Evolutionary conservation across 1,140 invertebrate species (phyloP).

Genomic region (Drosophila busckii): DNA sequence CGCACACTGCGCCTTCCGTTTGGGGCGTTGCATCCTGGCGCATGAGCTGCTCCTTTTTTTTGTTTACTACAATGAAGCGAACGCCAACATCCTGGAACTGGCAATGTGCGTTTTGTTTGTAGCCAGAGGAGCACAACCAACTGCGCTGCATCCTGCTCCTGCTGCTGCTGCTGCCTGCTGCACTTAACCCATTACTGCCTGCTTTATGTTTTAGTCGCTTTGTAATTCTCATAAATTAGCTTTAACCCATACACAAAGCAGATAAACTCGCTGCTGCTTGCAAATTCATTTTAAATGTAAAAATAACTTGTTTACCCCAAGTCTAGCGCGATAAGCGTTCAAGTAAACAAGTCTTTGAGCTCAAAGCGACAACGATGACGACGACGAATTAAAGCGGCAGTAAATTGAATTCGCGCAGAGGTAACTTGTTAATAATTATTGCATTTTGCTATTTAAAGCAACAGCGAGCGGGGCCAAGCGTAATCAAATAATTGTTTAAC

Average conservation of each 20-base stretch:
- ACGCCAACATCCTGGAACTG: constrained; percentile 42
- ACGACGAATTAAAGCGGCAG: too few species aligned
- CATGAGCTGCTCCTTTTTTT: constrained; percentile 31
- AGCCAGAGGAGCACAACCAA: too few species aligned
- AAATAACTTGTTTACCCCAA: constrained; percentile 32
- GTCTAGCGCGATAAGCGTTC: too few species aligned
- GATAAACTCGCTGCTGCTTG: constrained; percentile 11
- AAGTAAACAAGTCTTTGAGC: too few species aligned
- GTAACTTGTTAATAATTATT: too few species aligned
- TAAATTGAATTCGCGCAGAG: too few species aligned
- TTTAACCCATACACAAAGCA: constrained; percentile 25
- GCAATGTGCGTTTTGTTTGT: constrained; percentile 38
- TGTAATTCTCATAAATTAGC: constrained; percentile 74
- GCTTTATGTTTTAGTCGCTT: constrained; percentile 40
- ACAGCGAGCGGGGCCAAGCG: constrained; percentile 4
- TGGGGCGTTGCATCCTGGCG: too few species aligned
- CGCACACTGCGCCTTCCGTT: neutral
- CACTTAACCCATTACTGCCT: constrained; percentile 62
- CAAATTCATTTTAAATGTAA: constrained; percentile 47
- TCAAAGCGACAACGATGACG: too few species aligned
- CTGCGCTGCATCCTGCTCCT: constrained; percentile 14
- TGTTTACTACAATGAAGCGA: constrained; percentile 58
- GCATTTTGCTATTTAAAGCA: constrained; percentile 1
- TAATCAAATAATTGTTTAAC: constrained; percentile 3
- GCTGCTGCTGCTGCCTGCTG: constrained; percentile 43